phyloP scores from a whole-genome alignment of 2,113 vertebrate genomes.

The Chauna torquata region DNA sequence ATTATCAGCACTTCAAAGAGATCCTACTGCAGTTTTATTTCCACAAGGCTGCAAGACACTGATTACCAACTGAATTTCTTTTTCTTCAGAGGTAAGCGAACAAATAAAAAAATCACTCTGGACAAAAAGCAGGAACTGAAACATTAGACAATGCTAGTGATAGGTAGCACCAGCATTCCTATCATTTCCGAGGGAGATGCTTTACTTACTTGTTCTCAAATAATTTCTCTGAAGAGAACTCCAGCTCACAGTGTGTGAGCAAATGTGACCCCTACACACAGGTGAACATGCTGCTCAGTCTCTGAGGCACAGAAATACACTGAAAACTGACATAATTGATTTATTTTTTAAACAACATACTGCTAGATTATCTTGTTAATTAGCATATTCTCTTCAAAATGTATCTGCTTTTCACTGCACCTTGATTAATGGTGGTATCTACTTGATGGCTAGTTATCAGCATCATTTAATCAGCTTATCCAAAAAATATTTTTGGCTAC shows the following conservation, averaged over 20 bases:
- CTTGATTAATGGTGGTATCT: conserved; percentile 21
- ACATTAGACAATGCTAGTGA: background rate
- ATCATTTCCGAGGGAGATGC: background rate
- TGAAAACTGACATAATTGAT: background rate
- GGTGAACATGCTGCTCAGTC: background rate
- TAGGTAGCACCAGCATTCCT: background rate
- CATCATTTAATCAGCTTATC: conserved; percentile 53
- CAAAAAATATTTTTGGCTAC: conserved; percentile 11
- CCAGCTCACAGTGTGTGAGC: background rate
- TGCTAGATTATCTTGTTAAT: background rate
- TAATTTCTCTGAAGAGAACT: background rate
- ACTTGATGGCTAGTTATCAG: background rate
- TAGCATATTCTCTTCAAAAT: background rate
- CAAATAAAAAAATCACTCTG: background rate
- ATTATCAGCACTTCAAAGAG: background rate
- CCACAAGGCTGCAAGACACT: background rate
- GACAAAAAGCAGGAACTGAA: background rate
- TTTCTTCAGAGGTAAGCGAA: background rate
- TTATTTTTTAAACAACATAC: background rate
- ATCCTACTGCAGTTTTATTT: background rate
- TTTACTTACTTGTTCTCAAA: background rate
- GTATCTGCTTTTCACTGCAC: conserved; percentile 2
- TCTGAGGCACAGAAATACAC: background rate
- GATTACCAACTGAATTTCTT: background rate
- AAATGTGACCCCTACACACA: background rate